Conservation (phyloP, 2,797 vertebrate species). For the Enteromius anoplus region DNA sequence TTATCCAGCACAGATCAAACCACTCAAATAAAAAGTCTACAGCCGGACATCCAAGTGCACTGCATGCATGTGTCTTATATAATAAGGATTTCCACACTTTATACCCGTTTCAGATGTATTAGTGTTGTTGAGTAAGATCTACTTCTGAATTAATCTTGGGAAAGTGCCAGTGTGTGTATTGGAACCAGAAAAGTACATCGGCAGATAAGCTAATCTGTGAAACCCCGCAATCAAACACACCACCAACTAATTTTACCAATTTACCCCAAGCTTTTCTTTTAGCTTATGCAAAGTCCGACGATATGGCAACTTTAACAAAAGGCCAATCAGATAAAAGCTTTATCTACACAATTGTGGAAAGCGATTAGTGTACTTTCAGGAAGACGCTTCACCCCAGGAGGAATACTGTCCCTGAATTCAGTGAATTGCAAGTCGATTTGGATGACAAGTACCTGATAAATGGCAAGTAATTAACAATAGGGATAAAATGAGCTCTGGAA, state of each 20-base stretch:
- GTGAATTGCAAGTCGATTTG: neutral
- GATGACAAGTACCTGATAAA: slow-evolving; percentile 19
- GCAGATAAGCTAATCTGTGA: neutral
- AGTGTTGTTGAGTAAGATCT: neutral
- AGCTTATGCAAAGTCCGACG: neutral
- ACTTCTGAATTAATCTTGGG: slow-evolving; percentile 14
- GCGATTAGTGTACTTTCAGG: neutral
- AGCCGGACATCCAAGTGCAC: neutral
- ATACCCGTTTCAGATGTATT: neutral
- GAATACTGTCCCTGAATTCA: neutral
- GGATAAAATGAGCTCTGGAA: neutral
- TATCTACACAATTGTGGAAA: neutral
- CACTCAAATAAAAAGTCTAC: neutral
- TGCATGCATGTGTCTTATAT: neutral
- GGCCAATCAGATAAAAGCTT: neutral
- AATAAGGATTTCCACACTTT: neutral
- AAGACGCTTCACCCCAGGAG: slow-evolving; percentile 6
- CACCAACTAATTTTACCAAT: neutral
- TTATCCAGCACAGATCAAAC: neutral
- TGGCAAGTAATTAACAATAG: slow-evolving; percentile 8
- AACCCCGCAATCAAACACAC: neutral
- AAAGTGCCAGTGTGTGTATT: neutral
- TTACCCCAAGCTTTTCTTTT: neutral
- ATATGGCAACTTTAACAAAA: neutral
- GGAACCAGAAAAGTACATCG: neutral